Conservation (phyloP, 2,797 vertebrate genomes). For the Chromobotia macracanthus region DNA sequence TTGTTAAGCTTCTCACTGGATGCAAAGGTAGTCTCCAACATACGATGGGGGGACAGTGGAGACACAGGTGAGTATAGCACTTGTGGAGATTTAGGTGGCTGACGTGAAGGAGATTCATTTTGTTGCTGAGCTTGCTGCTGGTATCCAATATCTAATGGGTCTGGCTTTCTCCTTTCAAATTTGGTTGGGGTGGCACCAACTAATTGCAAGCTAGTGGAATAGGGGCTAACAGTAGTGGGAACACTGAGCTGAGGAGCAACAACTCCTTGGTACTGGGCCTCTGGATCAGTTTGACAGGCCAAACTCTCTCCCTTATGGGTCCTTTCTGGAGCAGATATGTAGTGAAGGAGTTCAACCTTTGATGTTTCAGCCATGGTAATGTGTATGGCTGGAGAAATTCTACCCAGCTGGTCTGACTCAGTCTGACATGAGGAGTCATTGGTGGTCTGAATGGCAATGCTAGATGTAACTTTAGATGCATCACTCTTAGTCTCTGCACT, state of each 20-base stretch:
- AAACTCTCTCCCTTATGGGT: constrained; percentile 94
- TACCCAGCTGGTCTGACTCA: constrained; percentile 88
- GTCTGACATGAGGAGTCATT: constrained; percentile 97
- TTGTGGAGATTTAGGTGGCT: constrained; percentile 96
- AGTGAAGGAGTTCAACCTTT: constrained; percentile 92
- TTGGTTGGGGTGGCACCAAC: constrained; percentile 85
- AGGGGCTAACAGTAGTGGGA: constrained; percentile 91
- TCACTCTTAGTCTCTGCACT: constrained; percentile 84
- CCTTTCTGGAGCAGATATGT: constrained; percentile 96
- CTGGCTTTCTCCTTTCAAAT: constrained; percentile 95
- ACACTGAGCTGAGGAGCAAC: constrained; percentile 89
- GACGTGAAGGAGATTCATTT: constrained; percentile 85
- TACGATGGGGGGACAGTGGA: constrained; percentile 93
- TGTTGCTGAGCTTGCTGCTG: constrained; percentile 85
- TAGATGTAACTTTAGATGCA: constrained; percentile 83
- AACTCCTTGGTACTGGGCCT: constrained; percentile 86
- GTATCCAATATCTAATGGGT: constrained; percentile 96
- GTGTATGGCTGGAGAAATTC: constrained; percentile 93
- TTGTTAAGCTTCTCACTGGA: constrained; percentile 97
- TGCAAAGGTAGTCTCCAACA: constrained; percentile 92
- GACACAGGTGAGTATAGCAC: constrained; percentile 97
- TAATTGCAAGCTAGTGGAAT: constrained; percentile 91
- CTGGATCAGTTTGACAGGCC: constrained; percentile 96
- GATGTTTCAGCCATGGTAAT: constrained; percentile 91
- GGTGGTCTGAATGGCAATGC: constrained; percentile 95